Conservation (phyloP, 2,888 invertebrate genomes). For the Halictus ligatus region DNA sequence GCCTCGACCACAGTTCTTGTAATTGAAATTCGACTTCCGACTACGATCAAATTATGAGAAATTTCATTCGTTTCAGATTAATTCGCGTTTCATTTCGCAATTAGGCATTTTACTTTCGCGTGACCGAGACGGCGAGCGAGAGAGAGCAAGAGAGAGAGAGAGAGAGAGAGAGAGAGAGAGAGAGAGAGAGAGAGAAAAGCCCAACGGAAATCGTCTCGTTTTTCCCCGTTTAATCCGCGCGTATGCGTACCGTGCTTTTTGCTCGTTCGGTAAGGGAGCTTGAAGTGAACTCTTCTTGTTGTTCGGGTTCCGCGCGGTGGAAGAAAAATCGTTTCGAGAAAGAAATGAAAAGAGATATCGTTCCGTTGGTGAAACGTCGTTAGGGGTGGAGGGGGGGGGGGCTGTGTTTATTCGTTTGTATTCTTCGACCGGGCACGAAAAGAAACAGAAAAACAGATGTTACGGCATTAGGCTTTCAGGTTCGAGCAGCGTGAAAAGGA, state of each 20-base stretch:
- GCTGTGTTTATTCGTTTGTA: background rate
- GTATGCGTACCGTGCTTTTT: background rate
- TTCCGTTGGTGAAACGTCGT: background rate
- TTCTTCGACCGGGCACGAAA: background rate
- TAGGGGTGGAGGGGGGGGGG: background rate
- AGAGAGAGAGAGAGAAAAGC: background rate
- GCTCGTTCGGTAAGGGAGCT: background rate
- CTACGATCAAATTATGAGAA: background rate
- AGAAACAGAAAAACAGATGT: slow-evolving; percentile 4
- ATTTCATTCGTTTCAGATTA: background rate
- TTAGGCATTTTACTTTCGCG: background rate
- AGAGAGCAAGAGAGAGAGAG: background rate
- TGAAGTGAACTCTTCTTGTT: background rate
- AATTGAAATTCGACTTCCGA: background rate
- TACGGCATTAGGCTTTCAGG: slow-evolving; percentile 34
- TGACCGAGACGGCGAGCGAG: background rate
- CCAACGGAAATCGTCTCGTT: background rate
- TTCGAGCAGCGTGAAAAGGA: slow-evolving; percentile 38
- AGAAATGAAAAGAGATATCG: background rate
- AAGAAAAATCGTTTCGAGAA: background rate
- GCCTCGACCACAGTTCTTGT: background rate
- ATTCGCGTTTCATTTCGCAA: background rate
- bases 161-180: background rate
- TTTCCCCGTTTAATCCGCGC: background rate
- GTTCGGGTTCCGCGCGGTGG: background rate